These are phyloP conservation scores for Garrulus glandarius DNA, from an alignment of 2,797 vertebrate species.

Conservation along the genomic window DNA sequence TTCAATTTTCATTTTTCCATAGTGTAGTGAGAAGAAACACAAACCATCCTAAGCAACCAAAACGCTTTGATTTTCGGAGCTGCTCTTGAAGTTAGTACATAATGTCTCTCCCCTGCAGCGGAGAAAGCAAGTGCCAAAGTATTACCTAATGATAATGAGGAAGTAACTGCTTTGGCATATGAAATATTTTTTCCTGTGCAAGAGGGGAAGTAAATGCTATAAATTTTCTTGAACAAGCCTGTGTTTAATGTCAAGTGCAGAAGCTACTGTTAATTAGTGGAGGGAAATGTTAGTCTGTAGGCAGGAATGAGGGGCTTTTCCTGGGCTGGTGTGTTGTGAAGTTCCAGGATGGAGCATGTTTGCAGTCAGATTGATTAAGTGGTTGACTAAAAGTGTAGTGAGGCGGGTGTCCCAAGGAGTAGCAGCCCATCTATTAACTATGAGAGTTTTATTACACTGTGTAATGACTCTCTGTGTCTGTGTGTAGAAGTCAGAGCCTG, in stretches of 20 bases:
- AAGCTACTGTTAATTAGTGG: slow-evolving; percentile 23
- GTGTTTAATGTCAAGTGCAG: slow-evolving; percentile 49
- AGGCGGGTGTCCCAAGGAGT: not conserved
- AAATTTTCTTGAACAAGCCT: slow-evolving; percentile 37
- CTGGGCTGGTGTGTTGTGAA: not conserved
- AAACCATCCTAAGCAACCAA: not conserved
- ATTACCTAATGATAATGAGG: slow-evolving; percentile 50
- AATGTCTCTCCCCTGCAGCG: not conserved
- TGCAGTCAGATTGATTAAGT: slow-evolving; percentile 8
- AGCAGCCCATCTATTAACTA: not conserved
- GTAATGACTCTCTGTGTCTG: not conserved
- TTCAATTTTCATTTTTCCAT: not conserved
- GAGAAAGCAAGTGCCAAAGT: slow-evolving; percentile 38
- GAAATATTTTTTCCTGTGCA: slow-evolving; percentile 55
- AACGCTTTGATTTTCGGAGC: not conserved
- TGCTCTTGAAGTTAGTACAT: slow-evolving; percentile 19
- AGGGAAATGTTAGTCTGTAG: not conserved
- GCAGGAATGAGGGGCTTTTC: not conserved
- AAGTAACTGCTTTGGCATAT: slow-evolving; percentile 37
- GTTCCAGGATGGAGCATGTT: not conserved
- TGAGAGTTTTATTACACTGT: not conserved
- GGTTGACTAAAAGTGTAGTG: not conserved
- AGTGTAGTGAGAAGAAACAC: not conserved
- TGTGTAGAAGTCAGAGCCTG: not conserved
- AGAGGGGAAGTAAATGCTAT: slow-evolving; percentile 40